Base-by-base conservation (phyloP, 2,888 invertebrate species). In the Baccha elongata region DNA sequence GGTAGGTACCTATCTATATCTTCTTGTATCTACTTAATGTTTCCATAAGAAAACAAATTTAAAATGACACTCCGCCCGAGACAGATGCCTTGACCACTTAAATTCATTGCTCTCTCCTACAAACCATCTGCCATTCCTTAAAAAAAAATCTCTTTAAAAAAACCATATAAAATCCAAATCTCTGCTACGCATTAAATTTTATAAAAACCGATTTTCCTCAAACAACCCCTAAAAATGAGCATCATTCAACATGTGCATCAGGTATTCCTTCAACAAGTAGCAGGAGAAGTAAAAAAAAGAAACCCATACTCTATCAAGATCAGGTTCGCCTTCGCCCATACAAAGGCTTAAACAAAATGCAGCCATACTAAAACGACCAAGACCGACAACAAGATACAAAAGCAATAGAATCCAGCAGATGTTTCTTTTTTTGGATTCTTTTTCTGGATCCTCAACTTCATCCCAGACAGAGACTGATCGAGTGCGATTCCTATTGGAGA, bases 241-340 rank as follows among this genome's bases (percentile, higher is more conserved):
- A 62, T 21, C 79, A 68, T 68, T 68, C 68, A 74, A 79, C 79
- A 79, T 79, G 79, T 79, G 74, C 79, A 79, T 29, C 74, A 74
- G 79, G 67, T 79, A 79, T 64, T 37, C 37, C 40, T 69, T 29
- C 64, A 60, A 60, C 60, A 44, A 60, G 42, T 60, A 29, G 58
- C 23, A 37, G 15, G n/a, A 55, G 53, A 13, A 53, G 2, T 3
- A 26, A n/a, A 15, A 29, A 17, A 53, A 21, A 13, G 48, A 44
- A 44, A 58, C 23, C 23, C 71, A 78, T 60, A 60, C 60, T 42
- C 50, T 46, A 42, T 53, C 72, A 72, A 60, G 72, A 78, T 78
- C 78, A 72, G 65, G 26, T 67, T 60, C 60, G 26, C 55, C 23
- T 35, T 52, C 29, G 26, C 23, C 7, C 23, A 10, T 40, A 60